Conservation (phyloP, 2,113 vertebrate species). For the Erpornis zantholeuca region DNA sequence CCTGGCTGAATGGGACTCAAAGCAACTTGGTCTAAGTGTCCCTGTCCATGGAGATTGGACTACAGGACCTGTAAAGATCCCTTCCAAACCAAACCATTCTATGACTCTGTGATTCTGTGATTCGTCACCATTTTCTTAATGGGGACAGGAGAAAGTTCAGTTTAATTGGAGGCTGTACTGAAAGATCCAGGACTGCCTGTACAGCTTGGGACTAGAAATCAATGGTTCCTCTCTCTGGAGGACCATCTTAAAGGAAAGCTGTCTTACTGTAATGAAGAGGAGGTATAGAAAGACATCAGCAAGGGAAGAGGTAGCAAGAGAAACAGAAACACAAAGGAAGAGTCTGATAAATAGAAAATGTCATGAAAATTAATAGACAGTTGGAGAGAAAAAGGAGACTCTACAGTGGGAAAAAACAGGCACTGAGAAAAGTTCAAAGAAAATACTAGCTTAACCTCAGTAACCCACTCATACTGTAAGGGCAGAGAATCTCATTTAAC, state of each 20-base stretch:
- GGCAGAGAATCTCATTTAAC: conserved; percentile 69
- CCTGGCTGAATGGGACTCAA: neutral
- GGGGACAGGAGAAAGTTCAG: neutral
- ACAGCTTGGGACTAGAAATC: neutral
- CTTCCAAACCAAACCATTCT: neutral
- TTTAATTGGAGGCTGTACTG: neutral
- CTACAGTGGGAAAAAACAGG: neutral
- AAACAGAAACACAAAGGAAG: neutral
- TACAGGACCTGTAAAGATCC: neutral
- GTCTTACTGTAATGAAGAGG: conserved; percentile 12
- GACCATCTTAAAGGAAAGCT: neutral
- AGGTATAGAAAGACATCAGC: neutral
- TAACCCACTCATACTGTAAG: conserved; percentile 55
- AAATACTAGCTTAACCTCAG: conserved; percentile 61
- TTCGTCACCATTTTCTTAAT: neutral
- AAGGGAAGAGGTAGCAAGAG: conserved; percentile 27
- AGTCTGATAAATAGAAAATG: conserved; percentile 47
- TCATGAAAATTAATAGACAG: conserved; percentile 53
- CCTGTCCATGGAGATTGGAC: neutral
- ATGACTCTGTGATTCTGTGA: neutral
- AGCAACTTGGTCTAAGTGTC: neutral
- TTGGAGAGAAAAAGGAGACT: neutral
- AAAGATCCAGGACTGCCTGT: neutral
- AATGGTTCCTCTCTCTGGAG: neutral
- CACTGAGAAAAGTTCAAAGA: conserved; percentile 57